These are phyloP conservation scores for Epizoanthus ramosus DNA, from an alignment of 92 coral and sea anemone species.

Conservation along the genomic window DNA sequence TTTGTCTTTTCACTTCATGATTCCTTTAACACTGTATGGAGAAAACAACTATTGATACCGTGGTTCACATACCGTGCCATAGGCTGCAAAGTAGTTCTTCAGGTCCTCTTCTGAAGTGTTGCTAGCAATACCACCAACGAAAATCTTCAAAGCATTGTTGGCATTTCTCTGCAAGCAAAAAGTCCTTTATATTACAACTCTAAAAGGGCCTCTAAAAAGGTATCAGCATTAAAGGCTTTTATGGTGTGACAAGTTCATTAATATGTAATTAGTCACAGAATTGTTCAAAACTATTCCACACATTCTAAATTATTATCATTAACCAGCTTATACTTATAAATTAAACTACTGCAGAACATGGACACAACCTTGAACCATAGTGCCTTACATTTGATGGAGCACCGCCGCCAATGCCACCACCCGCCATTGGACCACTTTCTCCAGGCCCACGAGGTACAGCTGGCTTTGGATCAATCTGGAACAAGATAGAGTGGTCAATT, in stretches of 20 bases:
- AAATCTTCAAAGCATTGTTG: constrained; percentile 73
- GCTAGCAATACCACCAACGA: constrained; percentile 90
- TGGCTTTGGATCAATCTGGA: constrained; percentile 92
- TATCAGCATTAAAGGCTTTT: too few species aligned
- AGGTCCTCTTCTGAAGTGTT: constrained; percentile 92
- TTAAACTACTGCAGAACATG: too few species aligned
- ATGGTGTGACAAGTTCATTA: too few species aligned
- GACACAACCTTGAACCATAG: too few species aligned
- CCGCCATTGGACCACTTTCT: constrained; percentile 58
- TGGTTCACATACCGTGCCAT: constrained; percentile 62
- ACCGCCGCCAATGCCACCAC: neutral
- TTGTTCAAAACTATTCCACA: too few species aligned
- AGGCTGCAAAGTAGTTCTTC: constrained; percentile 73
- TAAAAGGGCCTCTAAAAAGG: too few species aligned
- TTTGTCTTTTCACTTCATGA: too few species aligned
- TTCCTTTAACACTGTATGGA: too few species aligned
- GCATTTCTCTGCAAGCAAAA: constrained; percentile 49
- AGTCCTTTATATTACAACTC: neutral
- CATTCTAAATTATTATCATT: too few species aligned
- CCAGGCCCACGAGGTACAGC: constrained; percentile 97
- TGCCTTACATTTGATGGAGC: neutral
- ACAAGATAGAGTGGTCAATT: neutral
- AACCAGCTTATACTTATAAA: too few species aligned
- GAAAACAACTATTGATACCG: neutral
- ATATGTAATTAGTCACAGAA: too few species aligned